Percentiles rank a stretch among this genome's conserved stretches.
Evolutionary conservation across 30 jellyfish, hydroid and myxozoan genomes (phyloP).

Genomic region (Clytia hemisphaerica): DNA sequence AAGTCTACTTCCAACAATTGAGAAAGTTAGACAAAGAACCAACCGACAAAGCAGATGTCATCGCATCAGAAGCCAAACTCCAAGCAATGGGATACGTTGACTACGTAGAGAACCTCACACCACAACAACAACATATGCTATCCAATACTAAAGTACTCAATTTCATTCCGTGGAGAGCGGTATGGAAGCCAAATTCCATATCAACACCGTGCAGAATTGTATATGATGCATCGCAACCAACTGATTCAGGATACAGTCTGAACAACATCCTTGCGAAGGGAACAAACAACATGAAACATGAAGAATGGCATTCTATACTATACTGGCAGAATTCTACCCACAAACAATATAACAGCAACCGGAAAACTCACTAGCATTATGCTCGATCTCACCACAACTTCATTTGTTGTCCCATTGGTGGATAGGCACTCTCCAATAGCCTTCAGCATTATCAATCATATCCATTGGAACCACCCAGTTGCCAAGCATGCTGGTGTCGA

Average conservation of each 20-base stretch:
- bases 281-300: not conserved
- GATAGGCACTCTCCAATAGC: conserved; percentile 6
- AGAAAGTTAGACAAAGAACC: too few relatives aligned
- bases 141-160: not conserved
- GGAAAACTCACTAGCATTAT: not conserved
- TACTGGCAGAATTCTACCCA: not conserved
- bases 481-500: too few relatives aligned
- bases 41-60: not conserved
- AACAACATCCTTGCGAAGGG: not conserved
- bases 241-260: not conserved
- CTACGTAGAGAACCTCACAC: not conserved
- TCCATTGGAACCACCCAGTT: too few relatives aligned
- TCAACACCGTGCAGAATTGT: not conserved
- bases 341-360: not conserved
- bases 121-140: not conserved
- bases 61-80: not conserved
- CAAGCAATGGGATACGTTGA: not conserved
- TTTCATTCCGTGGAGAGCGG: not conserved
- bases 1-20: too few relatives aligned
- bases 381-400: too few relatives aligned
- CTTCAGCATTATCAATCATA: too few relatives aligned
- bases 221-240: not conserved
- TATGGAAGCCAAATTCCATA: not conserved
- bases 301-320: not conserved
- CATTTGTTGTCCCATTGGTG: conserved; percentile 4